phyloP scores from a whole-genome alignment of 2,113 vertebrate species.

The Seriola quinqueradiata region DNA sequence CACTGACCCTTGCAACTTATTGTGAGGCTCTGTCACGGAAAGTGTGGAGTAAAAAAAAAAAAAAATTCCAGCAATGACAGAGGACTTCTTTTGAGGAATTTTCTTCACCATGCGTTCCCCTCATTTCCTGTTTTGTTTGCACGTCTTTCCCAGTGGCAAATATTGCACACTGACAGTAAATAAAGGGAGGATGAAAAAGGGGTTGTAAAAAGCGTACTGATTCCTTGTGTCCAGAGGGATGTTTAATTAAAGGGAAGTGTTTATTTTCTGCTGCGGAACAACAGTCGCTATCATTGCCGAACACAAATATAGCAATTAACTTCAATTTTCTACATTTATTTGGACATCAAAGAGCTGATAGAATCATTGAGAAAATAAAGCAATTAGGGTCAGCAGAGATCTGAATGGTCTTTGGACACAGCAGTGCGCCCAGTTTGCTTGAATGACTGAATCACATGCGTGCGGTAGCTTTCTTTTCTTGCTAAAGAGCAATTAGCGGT shows the following conservation, averaged over 20 bases:
- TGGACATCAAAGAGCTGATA: slow-evolving; percentile 85
- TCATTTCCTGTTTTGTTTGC: slow-evolving; percentile 79
- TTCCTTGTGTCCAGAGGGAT: slow-evolving; percentile 77
- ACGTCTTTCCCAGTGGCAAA: slow-evolving; percentile 70
- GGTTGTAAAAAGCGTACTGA: slow-evolving; percentile 71
- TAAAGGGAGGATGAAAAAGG: slow-evolving; percentile 79
- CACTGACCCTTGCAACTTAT: slow-evolving; percentile 93
- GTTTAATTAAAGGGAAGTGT: slow-evolving; percentile 84
- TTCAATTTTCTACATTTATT: slow-evolving; percentile 86
- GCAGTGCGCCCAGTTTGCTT: slow-evolving; percentile 73
- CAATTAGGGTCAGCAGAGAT: slow-evolving; percentile 83
- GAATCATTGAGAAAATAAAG: slow-evolving; percentile 85
- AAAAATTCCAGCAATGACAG: slow-evolving; percentile 83
- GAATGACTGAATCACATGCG: slow-evolving; percentile 81
- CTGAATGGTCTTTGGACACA: slow-evolving; percentile 80
- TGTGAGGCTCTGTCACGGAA: slow-evolving; percentile 90
- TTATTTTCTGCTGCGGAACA: slow-evolving; percentile 80
- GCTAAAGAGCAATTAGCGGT: slow-evolving; percentile 85
- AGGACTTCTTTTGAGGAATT: slow-evolving; percentile 83
- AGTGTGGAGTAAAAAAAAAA: slow-evolving; percentile 84
- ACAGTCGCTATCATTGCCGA: slow-evolving; percentile 78
- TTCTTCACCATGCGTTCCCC: slow-evolving; percentile 67
- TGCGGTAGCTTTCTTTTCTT: slow-evolving; percentile 84
- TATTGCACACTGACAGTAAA: slow-evolving; percentile 75
- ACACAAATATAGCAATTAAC: slow-evolving; percentile 88